A percentile compares a stretch with the other conserved stretches of the same genome.
These are phyloP conservation scores for Prolemur simus DNA, from an alignment of 2,113 vertebrate species.

Conservation along the genomic window DNA sequence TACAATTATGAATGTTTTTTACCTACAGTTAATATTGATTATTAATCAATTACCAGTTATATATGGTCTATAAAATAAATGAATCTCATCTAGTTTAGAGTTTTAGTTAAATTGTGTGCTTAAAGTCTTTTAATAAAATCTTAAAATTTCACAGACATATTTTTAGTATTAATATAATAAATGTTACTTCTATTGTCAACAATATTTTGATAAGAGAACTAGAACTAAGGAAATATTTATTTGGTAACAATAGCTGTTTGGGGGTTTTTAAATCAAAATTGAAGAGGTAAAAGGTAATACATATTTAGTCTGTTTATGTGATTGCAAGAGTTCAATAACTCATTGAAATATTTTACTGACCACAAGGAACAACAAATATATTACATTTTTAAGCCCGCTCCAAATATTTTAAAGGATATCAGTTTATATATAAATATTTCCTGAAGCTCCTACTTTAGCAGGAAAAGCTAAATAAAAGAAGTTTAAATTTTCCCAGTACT, in stretches of 20 bases:
- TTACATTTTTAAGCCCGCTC: not conserved
- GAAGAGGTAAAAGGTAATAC: not conserved
- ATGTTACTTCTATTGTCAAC: not conserved
- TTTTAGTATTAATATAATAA: not conserved
- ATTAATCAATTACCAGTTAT: not conserved
- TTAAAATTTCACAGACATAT: not conserved
- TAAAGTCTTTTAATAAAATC: not conserved
- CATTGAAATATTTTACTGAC: not conserved
- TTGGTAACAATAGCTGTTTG: not conserved
- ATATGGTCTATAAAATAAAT: not conserved
- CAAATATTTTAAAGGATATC: not conserved
- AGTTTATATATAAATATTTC: not conserved
- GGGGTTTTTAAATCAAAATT: not conserved
- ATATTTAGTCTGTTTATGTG: not conserved
- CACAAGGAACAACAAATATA: not conserved
- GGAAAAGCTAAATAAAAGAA: conserved; percentile 25
- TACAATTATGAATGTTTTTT: conserved; percentile 8
- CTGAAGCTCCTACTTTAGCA: not conserved
- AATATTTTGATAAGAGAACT: not conserved
- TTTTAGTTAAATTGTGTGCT: not conserved
- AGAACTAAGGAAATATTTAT: not conserved
- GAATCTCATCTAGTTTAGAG: not conserved
- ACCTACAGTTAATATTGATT: not conserved
- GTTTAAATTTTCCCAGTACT: not conserved
- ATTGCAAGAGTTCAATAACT: not conserved